These are phyloP conservation scores for Eueremaeus valkanovi DNA, from an alignment of 2,888 invertebrate species.

Conservation along the genomic window DNA sequence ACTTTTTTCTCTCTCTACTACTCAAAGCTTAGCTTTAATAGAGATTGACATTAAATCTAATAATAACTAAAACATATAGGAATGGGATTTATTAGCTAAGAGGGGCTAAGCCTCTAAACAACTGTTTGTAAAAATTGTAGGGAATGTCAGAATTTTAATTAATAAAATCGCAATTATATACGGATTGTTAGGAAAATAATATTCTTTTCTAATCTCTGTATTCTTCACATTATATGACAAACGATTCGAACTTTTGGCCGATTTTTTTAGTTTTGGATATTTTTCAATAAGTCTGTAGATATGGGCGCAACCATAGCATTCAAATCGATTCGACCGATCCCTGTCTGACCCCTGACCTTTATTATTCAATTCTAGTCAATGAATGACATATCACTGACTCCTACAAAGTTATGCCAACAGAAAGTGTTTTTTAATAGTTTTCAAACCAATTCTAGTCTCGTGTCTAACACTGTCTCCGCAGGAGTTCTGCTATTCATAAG, in stretches of 20 bases:
- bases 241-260: neutral
- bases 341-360: slow-evolving; percentile 7
- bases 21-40: neutral
- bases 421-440: slow-evolving; percentile 15
- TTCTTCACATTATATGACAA: neutral
- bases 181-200: neutral
- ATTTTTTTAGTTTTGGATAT: neutral
- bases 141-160: neutral
- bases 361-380: neutral
- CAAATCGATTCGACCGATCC: slow-evolving; percentile 9
- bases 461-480: neutral
- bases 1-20: neutral
- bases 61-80: neutral
- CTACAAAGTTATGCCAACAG: slow-evolving; percentile 11
- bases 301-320: neutral
- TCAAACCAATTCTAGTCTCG: neutral
- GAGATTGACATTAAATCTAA: neutral
- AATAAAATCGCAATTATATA: neutral
- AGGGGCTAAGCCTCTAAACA: neutral
- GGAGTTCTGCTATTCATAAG: neutral
- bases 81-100: neutral
- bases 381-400: slow-evolving; percentile 34
- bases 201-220: neutral
- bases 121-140: neutral
- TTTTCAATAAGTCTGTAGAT: neutral